phyloP scores from a whole-genome alignment of 2,113 vertebrate species.

The Charadrius vociferus region DNA sequence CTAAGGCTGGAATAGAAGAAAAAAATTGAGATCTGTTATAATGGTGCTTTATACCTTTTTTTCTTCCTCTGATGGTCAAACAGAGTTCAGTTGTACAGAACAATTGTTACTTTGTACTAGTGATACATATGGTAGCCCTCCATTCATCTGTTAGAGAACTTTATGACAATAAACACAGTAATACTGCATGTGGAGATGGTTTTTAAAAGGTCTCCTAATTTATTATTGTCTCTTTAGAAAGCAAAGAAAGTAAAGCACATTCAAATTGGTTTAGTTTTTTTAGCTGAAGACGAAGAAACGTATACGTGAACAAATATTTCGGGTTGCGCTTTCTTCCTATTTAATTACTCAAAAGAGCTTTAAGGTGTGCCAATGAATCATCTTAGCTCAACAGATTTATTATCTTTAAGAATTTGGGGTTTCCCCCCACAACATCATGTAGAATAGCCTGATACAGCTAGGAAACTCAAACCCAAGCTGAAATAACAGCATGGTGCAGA shows the following conservation, averaged over 20 bases:
- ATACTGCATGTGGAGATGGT: slow-evolving; percentile 6
- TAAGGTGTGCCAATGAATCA: background rate
- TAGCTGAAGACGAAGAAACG: background rate
- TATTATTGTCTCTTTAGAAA: slow-evolving; percentile 7
- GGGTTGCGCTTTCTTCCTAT: background rate
- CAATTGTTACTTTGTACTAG: slow-evolving; percentile 39
- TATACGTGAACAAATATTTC: slow-evolving; percentile 13
- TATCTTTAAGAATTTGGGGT: background rate
- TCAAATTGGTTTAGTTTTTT: background rate
- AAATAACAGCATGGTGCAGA: background rate
- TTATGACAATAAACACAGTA: slow-evolving; percentile 43
- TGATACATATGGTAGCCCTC: background rate
- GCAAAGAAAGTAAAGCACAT: background rate
- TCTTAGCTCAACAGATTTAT: background rate
- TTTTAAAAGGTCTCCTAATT: slow-evolving; percentile 34
- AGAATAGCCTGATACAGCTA: background rate
- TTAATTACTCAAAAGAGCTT: slow-evolving; percentile 7
- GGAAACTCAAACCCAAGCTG: background rate
- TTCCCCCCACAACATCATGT: background rate
- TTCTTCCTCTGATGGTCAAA: slow-evolving; percentile 72
- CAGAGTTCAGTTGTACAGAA: slow-evolving; percentile 67
- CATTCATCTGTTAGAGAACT: background rate
- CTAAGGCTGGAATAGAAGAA: slow-evolving; percentile 27
- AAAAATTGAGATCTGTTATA: slow-evolving; percentile 41
- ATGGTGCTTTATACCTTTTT: slow-evolving; percentile 58